These are phyloP conservation scores for Acrocera orbiculus DNA, from an alignment of 2,888 invertebrate genomes.

Conservation along the genomic window DNA sequence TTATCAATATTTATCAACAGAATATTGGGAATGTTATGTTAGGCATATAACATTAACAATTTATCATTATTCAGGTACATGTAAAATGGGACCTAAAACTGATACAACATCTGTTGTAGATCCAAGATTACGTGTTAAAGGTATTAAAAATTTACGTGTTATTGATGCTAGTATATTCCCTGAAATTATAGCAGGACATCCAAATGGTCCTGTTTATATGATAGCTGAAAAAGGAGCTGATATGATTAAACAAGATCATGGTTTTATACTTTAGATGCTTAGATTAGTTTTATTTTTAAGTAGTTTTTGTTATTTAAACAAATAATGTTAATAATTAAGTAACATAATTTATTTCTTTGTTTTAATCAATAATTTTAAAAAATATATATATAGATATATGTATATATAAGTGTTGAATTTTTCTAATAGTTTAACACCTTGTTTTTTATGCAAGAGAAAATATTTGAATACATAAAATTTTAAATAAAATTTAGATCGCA, in stretches of 20 bases:
- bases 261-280: slow-evolving; percentile 21
- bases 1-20: slow-evolving; percentile 35
- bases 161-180: slow-evolving; percentile 39
- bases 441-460: too few species aligned
- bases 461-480: too few species aligned
- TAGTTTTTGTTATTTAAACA: too few species aligned
- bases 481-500: too few species aligned
- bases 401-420: too few species aligned
- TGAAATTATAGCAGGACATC: slow-evolving; percentile 36
- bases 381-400: too few species aligned
- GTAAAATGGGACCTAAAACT: slow-evolving; percentile 44
- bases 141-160: slow-evolving; percentile 33
- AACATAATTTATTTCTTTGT: too few species aligned
- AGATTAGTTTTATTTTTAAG: too few species aligned
- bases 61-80: slow-evolving; percentile 45
- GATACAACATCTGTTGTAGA: slow-evolving; percentile 47
- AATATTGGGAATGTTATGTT: slow-evolving; percentile 48
- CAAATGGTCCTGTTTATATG: slow-evolving; percentile 39
- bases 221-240: slow-evolving; percentile 40
- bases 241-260: slow-evolving; percentile 35
- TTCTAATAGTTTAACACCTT: too few species aligned
- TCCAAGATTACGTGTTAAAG: slow-evolving; percentile 36
- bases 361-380: too few species aligned
- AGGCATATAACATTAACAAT: slow-evolving; percentile 42
- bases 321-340: too few species aligned